phyloP scores from a whole-genome alignment of 1,140 invertebrate genomes.

The Atta colombica region DNA sequence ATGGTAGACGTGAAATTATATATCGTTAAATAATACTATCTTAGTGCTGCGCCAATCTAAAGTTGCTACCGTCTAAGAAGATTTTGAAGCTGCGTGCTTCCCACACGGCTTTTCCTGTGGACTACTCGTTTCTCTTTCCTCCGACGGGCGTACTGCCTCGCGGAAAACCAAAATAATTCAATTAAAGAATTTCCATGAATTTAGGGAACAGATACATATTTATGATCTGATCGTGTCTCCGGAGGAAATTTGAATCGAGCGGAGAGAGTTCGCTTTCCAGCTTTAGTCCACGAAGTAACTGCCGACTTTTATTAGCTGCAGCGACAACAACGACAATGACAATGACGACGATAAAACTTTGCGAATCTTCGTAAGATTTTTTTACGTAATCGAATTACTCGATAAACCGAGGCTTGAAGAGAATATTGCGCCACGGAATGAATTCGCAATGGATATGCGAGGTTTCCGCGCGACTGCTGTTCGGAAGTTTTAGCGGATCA shows the following conservation, averaged over 20 bases:
- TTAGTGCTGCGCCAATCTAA: conserved; percentile 44
- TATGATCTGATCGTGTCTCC: conserved; percentile 82
- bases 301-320: conserved; percentile 59
- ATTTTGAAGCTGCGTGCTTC: conserved; percentile 81
- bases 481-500: conserved; percentile 35
- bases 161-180: conserved; percentile 85
- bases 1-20: conserved; percentile 4
- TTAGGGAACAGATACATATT: conserved; percentile 84
- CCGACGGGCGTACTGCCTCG: conserved; percentile 34
- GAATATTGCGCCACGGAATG: conserved; percentile 34
- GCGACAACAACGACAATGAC: background rate
- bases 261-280: conserved; percentile 59
- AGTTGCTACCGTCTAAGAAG: conserved; percentile 76
- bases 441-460: conserved; percentile 17
- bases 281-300: conserved; percentile 24
- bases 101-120: conserved; percentile 82
- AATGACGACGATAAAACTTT: conserved; percentile 52
- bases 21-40: conserved; percentile 53
- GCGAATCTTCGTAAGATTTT: conserved; percentile 52
- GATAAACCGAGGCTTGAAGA: conserved; percentile 30
- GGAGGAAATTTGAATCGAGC: conserved; percentile 81
- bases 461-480: conserved; percentile 49
- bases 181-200: conserved; percentile 87
- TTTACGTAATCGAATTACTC: conserved; percentile 58
- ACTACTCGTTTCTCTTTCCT: conserved; percentile 49